Evolutionary conservation across 2,113 vertebrate species (phyloP), one percentile per base, ranked within the genome.

Genomic region (Micromys minutus): DNA sequence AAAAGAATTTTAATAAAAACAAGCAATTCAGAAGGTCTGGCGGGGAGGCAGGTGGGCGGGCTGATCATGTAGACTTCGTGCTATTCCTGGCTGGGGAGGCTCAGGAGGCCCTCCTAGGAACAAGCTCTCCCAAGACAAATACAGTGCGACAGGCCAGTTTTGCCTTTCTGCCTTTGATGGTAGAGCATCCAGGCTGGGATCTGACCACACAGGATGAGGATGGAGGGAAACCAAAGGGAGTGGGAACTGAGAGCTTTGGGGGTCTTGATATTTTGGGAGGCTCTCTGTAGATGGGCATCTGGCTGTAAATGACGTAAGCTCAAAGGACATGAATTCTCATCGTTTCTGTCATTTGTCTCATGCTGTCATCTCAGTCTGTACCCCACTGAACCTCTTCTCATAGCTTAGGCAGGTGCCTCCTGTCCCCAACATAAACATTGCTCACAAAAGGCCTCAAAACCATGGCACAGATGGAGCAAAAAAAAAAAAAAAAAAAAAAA

Each of bases 1-100:
- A 98, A 83, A 99, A 98, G 98, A 99, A 99, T 99, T 99, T 98
- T 98, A 99, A 99, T 98, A 98, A 99, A 99, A 99, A 99, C 99
- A 99, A 99, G 98, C 97, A 95, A 97, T 96, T 96, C 97, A 88
- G 93, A 97, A 96, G 95, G 96, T 88, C 94, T 97, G 96, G 95
- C 72, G 19, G 97, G 93, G 91, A 88, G 85, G 96, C 80, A 93
- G 83, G 83, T 84, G 81, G 81, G 81, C 81, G 57, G 81, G 61
- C 83, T 86, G 61, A 67, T 67, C 42, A 22, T 67, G 61, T 47
- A 67, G 83, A 50, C 61, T 85, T 42, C 0, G 19, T 36, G 83
- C 83, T 86, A 50, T 95, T 96, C 87, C 96, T 96, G 94, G 93
- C 95, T 65, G 63, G 75, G 75, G 76, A 95, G 93, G 85, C 63